Evolutionary conservation across 1,140 invertebrate species (phyloP).

Genomic region (Drosophila prosaltans): DNA sequence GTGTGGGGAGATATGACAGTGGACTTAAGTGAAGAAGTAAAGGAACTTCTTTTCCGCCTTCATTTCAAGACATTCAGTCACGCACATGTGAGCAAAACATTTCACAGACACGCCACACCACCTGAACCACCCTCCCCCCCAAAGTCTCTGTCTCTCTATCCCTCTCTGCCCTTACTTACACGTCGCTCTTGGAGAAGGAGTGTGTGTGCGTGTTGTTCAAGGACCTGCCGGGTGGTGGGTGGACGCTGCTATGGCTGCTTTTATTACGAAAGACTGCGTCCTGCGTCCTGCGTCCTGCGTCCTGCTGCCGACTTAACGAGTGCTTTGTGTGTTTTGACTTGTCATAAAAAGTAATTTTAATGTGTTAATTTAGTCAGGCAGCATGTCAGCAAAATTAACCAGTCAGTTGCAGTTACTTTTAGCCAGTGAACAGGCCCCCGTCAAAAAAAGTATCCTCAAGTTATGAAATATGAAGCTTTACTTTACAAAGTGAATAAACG

Average conservation of each 20-base stretch:
- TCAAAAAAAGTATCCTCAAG: neutral
- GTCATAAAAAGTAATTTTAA: slow-evolving; percentile 79
- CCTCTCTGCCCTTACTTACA: neutral
- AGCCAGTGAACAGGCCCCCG: neutral
- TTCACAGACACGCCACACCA: slow-evolving; percentile 70
- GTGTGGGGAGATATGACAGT: slow-evolving; percentile 11
- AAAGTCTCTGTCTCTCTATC: too few species aligned
- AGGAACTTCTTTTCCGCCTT: slow-evolving; percentile 30
- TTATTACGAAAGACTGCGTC: slow-evolving; percentile 61
- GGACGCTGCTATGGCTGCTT: slow-evolving; percentile 16
- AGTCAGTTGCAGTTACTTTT: slow-evolving; percentile 31
- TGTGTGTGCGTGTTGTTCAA: slow-evolving; percentile 9
- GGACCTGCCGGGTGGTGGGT: slow-evolving; percentile 7
- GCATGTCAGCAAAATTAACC: slow-evolving; percentile 55
- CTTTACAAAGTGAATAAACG: too few species aligned
- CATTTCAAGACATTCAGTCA: slow-evolving; percentile 58
- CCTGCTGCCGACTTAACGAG: slow-evolving; percentile 29
- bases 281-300: slow-evolving; percentile 21
- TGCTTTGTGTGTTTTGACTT: slow-evolving; percentile 52
- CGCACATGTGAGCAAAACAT: slow-evolving; percentile 71
- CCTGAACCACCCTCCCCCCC: slow-evolving; percentile 23
- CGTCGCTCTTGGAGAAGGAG: neutral
- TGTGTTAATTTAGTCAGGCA: slow-evolving; percentile 76
- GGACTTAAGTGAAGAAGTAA: slow-evolving; percentile 22
- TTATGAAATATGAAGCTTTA: too few species aligned